Evolutionary conservation across 2,888 invertebrate species (phyloP), one percentile per base, ranked within the genome.

Genomic region (Ectemnius continuus): DNA sequence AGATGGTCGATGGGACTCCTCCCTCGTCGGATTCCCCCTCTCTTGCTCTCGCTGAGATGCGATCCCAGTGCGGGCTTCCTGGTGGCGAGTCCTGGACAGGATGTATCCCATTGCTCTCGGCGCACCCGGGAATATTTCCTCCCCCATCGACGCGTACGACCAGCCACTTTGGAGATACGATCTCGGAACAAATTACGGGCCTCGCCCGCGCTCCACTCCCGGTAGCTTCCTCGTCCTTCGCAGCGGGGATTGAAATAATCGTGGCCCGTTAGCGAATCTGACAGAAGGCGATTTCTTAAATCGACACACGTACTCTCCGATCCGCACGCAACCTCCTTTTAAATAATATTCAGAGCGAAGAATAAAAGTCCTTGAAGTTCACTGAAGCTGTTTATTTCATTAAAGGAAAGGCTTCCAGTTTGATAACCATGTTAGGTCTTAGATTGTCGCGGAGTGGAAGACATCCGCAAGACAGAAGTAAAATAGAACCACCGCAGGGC

Each of bases 151-250:
- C 83, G 84, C 14, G 52, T 52, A 52, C 52, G 52, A 86, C 83
- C 83, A 87, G 85, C 87, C 87, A 88, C 89, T 88, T 88, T 87
- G 88, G 86, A 85, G 89, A 90, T 90, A 89, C 85, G 84, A 90
- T 90, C 90, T 90, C 85, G 87, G 88, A 90, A 89, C 88, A 88
- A 90, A 89, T 90, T 89, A 86, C 89, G 83, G 85, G 84, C 84
- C 82, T 81, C 82, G 84, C 81, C 73, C 76, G 67, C 68, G 74
- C 66, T 56, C 67, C 23, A 23, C 23, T 23, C 61, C 70, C 72
- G 16, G 52, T 61, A 64, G 69, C 65, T 70, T 75, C 65, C 75
- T 74, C 74, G 74, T 79, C 80, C 81, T 86, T 83, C 78, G 80
- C 84, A 83, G 84, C 77, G 81, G 86, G 8, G 84, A 87, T 85